These are phyloP conservation scores for Eupithecia dodoneata DNA, from an alignment of 2,888 invertebrate genomes.

Conservation along the genomic window DNA sequence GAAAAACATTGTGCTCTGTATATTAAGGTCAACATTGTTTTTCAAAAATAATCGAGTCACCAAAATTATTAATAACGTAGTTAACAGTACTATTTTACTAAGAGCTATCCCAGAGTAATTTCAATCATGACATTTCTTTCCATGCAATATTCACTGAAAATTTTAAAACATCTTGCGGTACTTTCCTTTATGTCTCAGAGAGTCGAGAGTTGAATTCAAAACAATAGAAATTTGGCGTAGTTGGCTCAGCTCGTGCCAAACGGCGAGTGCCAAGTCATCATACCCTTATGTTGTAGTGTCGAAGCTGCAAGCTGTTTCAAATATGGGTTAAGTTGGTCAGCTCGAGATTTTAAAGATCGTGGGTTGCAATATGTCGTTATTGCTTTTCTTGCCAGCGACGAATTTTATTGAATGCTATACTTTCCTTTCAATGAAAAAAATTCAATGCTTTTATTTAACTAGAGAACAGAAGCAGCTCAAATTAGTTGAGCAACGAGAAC, in stretches of 20 bases:
- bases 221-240: slow-evolving; percentile 57
- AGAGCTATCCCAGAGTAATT: neutral
- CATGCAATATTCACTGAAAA: neutral
- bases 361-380: neutral
- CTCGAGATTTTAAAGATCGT: neutral
- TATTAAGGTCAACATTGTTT: too few species aligned
- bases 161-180: neutral
- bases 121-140: neutral
- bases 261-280: slow-evolving; percentile 55
- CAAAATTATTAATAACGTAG: neutral
- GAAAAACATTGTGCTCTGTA: too few species aligned
- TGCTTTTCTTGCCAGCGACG: neutral
- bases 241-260: slow-evolving; percentile 48
- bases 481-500: too few species aligned
- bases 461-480: too few species aligned
- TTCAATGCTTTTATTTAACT: neutral
- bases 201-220: slow-evolving; percentile 42
- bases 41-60: too few species aligned
- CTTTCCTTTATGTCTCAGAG: neutral
- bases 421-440: neutral
- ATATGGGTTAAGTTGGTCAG: slow-evolving; percentile 26
- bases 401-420: neutral
- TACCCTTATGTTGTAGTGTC: slow-evolving; percentile 44
- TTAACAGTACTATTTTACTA: neutral
- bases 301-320: slow-evolving; percentile 36